Conservation (phyloP, 2,113 vertebrate species). For the Gymnarchus niloticus region DNA sequence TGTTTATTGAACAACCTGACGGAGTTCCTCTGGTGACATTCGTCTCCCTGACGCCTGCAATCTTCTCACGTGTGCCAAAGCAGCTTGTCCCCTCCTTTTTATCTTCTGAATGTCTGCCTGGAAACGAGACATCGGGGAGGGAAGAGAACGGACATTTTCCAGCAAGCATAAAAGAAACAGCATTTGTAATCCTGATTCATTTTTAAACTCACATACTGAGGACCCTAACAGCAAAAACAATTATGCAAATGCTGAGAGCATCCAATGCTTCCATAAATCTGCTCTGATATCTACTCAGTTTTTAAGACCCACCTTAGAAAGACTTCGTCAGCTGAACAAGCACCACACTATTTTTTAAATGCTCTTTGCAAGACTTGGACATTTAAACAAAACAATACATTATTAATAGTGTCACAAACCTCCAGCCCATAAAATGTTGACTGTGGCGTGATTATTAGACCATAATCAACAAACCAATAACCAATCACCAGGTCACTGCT, state of each 20-base stretch:
- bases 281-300: too few relatives aligned
- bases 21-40: not conserved
- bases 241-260: not conserved
- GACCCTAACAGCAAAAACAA: constrained; percentile 2
- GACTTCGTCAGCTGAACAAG: not conserved
- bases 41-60: not conserved
- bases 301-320: not conserved
- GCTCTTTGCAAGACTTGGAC: not conserved
- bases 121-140: not conserved
- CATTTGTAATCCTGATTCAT: not conserved
- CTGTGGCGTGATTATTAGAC: not conserved
- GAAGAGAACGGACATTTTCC: not conserved
- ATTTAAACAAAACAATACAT: not conserved
- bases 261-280: not conserved
- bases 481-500: not conserved
- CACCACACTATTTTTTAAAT: not conserved
- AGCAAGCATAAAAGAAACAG: not conserved
- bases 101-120: constrained; percentile 24
- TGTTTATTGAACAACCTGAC: not conserved
- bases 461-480: not conserved
- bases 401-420: not conserved
- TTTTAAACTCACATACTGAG: not conserved
- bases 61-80: constrained; percentile 9
- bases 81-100: constrained; percentile 18
- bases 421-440: not conserved